A percentile compares a stretch with the other conserved stretches of the same genome.
Conservation (phyloP, 2,888 invertebrate genomes). For the Spisula solida region DNA sequence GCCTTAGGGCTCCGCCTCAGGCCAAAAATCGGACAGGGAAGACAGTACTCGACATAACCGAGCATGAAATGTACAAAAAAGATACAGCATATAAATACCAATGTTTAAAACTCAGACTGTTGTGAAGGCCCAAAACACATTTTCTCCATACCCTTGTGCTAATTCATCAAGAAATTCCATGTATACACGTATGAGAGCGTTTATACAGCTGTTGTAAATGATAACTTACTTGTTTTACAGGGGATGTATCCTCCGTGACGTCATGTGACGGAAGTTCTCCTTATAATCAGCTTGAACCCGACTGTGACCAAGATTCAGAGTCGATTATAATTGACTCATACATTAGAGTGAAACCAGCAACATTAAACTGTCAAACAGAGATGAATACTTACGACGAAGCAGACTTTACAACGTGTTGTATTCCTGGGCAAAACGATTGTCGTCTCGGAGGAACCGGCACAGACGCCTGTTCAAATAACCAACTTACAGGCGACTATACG, state of each 20-base stretch:
- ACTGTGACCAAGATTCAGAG: slow-evolving; percentile 38
- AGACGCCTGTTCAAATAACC: slow-evolving; percentile 31
- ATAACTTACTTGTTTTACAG: not conserved
- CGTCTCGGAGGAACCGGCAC: not conserved
- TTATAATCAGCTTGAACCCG: slow-evolving; percentile 51
- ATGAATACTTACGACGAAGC: slow-evolving; percentile 33
- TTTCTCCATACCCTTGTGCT: too few species aligned
- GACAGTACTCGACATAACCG: too few species aligned
- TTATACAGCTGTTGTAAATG: too few species aligned
- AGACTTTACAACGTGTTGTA: slow-evolving; percentile 44
- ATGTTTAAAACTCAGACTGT: too few species aligned
- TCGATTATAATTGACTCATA: slow-evolving; percentile 36
- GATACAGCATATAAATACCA: too few species aligned
- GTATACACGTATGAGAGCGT: too few species aligned
- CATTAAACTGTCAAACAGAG: slow-evolving; percentile 8
- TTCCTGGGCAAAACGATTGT: slow-evolving; percentile 45
- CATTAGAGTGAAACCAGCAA: slow-evolving; percentile 20
- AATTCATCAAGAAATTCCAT: too few species aligned
- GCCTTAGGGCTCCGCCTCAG: too few species aligned
- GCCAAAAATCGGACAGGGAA: too few species aligned
- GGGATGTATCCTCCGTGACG: slow-evolving; percentile 28
- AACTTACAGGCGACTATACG: slow-evolving; percentile 16
- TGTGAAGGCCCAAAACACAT: too few species aligned
- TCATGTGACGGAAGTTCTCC: slow-evolving; percentile 54
- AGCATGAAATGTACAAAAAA: too few species aligned